Percentiles rank a stretch among this genome's conserved stretches.
phyloP scores from a whole-genome alignment of 2,113 vertebrate genomes.

The Willisornis vidua region DNA sequence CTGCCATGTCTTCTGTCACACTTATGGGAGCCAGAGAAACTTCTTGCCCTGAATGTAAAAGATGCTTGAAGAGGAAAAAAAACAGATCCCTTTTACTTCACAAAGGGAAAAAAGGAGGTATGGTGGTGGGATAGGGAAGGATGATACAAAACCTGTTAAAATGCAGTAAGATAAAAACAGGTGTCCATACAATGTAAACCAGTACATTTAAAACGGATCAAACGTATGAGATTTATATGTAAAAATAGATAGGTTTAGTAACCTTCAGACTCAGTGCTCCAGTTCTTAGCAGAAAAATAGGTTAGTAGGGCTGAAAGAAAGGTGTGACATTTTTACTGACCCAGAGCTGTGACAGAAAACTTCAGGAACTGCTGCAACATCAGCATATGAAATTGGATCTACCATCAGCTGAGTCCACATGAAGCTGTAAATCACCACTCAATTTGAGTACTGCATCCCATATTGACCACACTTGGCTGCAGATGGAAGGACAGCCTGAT shows the following conservation, averaged over 20 bases:
- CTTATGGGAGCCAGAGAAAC: neutral
- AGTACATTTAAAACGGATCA: neutral
- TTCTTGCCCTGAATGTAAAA: neutral
- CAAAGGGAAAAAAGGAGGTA: neutral
- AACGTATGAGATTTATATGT: neutral
- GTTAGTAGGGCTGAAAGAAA: conserved; percentile 9
- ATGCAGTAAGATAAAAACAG: neutral
- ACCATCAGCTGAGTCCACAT: neutral
- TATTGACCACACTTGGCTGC: neutral
- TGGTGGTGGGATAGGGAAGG: neutral
- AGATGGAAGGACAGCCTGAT: neutral
- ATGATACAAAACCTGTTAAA: neutral
- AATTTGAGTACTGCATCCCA: neutral
- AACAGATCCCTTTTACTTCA: neutral
- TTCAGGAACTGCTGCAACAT: neutral
- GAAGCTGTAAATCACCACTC: neutral
- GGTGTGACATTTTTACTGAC: neutral
- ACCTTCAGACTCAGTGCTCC: neutral
- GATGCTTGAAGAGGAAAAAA: neutral
- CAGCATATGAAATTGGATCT: neutral
- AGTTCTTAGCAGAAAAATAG: conserved; percentile 15
- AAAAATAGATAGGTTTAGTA: neutral
- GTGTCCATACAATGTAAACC: neutral
- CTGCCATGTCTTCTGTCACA: neutral
- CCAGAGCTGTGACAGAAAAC: neutral